Evolutionary conservation across 1,140 invertebrate genomes (phyloP), one percentile per base, ranked within the genome.

Genomic region (Sitodiplosis mosellana): DNA sequence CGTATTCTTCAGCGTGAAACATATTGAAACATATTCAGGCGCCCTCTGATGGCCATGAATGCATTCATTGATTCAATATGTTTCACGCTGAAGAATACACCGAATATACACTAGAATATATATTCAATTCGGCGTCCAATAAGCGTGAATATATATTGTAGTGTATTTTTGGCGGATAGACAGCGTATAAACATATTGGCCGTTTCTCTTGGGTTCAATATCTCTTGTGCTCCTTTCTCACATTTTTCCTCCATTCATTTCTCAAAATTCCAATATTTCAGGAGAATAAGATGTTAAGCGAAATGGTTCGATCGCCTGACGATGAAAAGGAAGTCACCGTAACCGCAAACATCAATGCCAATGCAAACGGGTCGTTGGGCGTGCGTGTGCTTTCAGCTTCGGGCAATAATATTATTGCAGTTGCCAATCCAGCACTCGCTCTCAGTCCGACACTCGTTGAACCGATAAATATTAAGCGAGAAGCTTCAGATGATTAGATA

Each of bases 341-440:
- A 22, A 14, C 18, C 2, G 14, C 43, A 40, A 46, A 19, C 15
- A 33, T 38, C 12, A 38, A 36, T 48, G 46, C 10, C 19, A 46
- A n/a, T 44, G 41, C 11, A 37, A 33, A 36, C 1, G 44, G 50
- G 18, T 41, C 52, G 3, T 34, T 71, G 47, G 73, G 74, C 59
- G 75, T 78, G 12, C 66, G 86, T 71, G 79, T 88, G 46, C 83
- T 87, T 52, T 80, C 85, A 0, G 81, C 83, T 0, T 77, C 82
- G 19, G 83, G 83, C 1, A 81, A 83, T 57, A 83, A 85, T 62
- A 87, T 88, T 53, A 88, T 88, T 56, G 85, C 85, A 0, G 84
- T 88, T 2, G 81, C 84, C 8, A 87, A 87, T 71, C 85, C 85
- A 14, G 85, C 84, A 2, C 66, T 88, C 50, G 72, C 72, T 0